Base-by-base conservation (phyloP, 2,888 invertebrate genomes). In the Apodemia hepburni region DNA sequence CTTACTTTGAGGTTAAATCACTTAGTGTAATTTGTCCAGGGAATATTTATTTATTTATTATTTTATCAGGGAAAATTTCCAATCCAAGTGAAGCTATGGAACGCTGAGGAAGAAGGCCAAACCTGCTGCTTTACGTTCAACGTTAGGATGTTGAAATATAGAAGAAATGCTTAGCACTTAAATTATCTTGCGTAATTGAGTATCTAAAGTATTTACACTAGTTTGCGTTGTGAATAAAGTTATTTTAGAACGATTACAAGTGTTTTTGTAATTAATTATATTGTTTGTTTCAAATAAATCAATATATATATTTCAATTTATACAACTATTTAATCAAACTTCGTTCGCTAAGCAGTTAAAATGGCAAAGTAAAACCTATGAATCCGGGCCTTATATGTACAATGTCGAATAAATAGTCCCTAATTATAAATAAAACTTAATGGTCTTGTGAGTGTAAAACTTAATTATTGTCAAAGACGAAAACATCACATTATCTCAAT, bases 21-120 rank as follows among this genome's bases (percentile, higher is more conserved):
- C 22, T 22, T 22, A 1, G 22, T 22, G 22, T 2, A 22, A 22
- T 22, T 22, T 22, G 22, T 22, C 22, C 22, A 22, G 22, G 22
- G 2, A 22, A 22, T 22, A 22, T 22, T 22, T 22, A 22, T 2
- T 22, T 22, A 22, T 22, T 22, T 22, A 22, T 22, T 22, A 22
- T 47, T 47, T 47, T 47, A 47, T 17, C 47, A 47, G 47, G 47
- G 47, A n/a, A 47, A 47, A 17, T 47, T 47, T 47, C 47, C 47
- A 47, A 47, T 47, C 17, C 18, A 49, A 49, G 49, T 49, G 3
- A 49, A 49, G 18, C 11, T 49, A 9, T 49, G 49, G 49, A 49
- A 49, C 8, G 9, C 49, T 18, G 49, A 49, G 17, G 18, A 49
- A 18, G 49, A 49, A 18, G 9, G 9, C 8, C 17, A 18, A 18